A percentile compares a stretch with the other conserved stretches of the same genome.
phyloP scores from a whole-genome alignment of 2,888 invertebrate species.

The Drosophila longiperda region DNA sequence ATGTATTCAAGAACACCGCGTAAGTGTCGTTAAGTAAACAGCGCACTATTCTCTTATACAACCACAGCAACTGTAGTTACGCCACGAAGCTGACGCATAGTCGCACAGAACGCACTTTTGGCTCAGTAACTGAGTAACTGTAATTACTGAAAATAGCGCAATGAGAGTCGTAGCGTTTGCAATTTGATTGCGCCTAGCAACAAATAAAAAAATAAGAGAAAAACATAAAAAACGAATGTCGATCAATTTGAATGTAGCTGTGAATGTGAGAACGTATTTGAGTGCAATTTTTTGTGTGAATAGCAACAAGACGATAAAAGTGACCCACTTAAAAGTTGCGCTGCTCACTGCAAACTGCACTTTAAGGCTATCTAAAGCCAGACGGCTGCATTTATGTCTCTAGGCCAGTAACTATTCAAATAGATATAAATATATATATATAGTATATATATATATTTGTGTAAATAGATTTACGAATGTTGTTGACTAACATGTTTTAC shows the following conservation, averaged over 20 bases:
- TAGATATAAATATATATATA: not conserved
- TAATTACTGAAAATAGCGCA: not conserved
- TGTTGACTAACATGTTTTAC: constrained; percentile 31
- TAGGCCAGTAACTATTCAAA: constrained; percentile 54
- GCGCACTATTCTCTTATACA: not conserved
- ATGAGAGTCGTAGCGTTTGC: not conserved
- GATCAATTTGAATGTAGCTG: constrained; percentile 26
- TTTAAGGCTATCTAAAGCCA: constrained; percentile 45
- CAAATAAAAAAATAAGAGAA: constrained; percentile 7
- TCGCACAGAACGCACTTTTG: not conserved
- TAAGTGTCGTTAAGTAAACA: not conserved
- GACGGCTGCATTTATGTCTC: constrained; percentile 29
- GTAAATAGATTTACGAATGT: constrained; percentile 1
- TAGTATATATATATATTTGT: not conserved
- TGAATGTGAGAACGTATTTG: not conserved
- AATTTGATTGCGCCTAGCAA: constrained; percentile 70
- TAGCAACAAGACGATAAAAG: constrained; percentile 65
- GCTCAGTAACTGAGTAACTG: not conserved
- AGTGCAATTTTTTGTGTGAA: constrained; percentile 29
- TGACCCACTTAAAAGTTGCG: constrained; percentile 68
- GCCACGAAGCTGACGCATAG: not conserved
- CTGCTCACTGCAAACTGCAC: constrained; percentile 32
- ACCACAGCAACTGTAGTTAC: not conserved
- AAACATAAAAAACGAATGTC: constrained; percentile 5
- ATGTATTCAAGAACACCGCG: not conserved